Evolutionary conservation across 2,888 invertebrate species (phyloP), one percentile per base, ranked within the genome.

Genomic region (Chaetoderma sp.): DNA sequence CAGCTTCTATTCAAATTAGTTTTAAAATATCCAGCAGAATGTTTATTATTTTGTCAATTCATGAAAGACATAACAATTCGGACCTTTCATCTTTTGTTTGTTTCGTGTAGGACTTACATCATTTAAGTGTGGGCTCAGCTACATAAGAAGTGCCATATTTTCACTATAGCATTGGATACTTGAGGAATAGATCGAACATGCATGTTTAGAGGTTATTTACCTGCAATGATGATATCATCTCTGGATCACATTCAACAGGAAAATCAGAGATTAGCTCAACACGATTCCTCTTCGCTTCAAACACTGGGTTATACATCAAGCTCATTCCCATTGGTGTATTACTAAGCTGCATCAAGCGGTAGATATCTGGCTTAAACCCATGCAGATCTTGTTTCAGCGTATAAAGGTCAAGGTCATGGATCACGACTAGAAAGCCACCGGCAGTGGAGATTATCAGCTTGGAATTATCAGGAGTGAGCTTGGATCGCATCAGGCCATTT

Each of bases 361-460:
- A 95, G 86, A 95, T 90, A 86, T 93, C 93, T 50, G 96, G 95
- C 93, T 95, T 89, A 27, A 89, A 89, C 63, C 78, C 79, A 21
- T 74, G 90, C 74, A 96, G 89, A 87, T 96, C 95, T 70, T 91
- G 90, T 27, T 91, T 90, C 75, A 97, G 87, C 2, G 92, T 93
- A 33, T 90, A 89, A 68, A 97, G 89, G 86, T 95, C 93, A 66
- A 97, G 89, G 85, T 96, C 91, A 83, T 96, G 96, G 70, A 97
- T 91, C 39, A 96, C 91, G 79, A 97, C 92, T 60, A 97, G 90
- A 83, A 94, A 93, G 6, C 96, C 97, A 30, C 93, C 93, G 0
- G 95, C 94, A 0, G 96, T 96, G 72, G 95, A 94, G 85, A 97
- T 92, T 23, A 97, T 90, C 90, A 97, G 91, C 88, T 96, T 95